These are phyloP conservation scores for Notarius lentiginosus DNA, from an alignment of 2,113 vertebrate genomes.

Conservation along the genomic window DNA sequence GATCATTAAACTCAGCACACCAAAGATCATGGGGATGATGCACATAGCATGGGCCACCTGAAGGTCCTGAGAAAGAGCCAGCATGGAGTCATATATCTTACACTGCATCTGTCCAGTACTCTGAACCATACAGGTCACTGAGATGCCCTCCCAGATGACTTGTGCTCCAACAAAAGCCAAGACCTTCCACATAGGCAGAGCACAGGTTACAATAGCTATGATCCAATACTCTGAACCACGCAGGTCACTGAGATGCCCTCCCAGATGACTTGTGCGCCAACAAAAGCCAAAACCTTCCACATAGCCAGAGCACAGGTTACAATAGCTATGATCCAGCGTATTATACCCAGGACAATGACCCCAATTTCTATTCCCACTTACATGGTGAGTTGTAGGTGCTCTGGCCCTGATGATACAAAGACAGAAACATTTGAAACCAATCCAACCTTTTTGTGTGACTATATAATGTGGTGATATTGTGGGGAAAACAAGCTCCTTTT, in stretches of 20 bases:
- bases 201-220: no score
- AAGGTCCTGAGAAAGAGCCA: slow-evolving; percentile 69
- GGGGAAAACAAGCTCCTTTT: slow-evolving; percentile 66
- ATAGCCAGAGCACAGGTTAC: slow-evolving; percentile 73
- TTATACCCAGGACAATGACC: slow-evolving; percentile 70
- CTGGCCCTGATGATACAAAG: background rate
- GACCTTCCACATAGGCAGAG: no score
- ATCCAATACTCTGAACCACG: no score
- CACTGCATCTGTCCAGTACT: slow-evolving; percentile 82
- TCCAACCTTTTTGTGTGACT: background rate
- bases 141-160: slow-evolving; percentile 73
- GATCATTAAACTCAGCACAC: slow-evolving; percentile 69
- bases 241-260: no score
- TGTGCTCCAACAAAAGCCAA: slow-evolving; percentile 68
- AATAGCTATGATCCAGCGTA: slow-evolving; percentile 72
- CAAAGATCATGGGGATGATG: slow-evolving; percentile 71
- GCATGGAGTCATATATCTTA: slow-evolving; percentile 77
- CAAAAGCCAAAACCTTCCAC: slow-evolving; percentile 74
- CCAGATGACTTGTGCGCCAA: slow-evolving; percentile 66
- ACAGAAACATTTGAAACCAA: background rate
- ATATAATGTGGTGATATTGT: slow-evolving; percentile 56
- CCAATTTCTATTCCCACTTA: slow-evolving; percentile 77
- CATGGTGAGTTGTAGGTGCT: slow-evolving; percentile 57
- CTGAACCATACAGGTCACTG: slow-evolving; percentile 78
- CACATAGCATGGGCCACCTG: slow-evolving; percentile 76